These are phyloP conservation scores for Paracyclopina nana DNA, from an alignment of 1,140 invertebrate genomes.

Conservation along the genomic window DNA sequence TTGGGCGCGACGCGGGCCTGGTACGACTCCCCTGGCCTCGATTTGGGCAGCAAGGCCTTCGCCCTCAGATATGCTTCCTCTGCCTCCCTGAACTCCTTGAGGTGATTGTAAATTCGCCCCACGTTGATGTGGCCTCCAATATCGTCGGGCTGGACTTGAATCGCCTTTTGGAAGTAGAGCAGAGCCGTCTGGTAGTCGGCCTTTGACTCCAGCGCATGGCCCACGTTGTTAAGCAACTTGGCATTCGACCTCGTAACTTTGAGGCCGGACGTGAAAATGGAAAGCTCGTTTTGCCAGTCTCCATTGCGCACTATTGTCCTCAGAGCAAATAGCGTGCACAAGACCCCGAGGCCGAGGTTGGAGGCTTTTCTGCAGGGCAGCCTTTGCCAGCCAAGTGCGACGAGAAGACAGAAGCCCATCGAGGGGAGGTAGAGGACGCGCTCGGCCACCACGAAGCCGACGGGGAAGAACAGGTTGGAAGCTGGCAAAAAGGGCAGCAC, in stretches of 20 bases:
- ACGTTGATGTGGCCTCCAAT: constrained; percentile 93
- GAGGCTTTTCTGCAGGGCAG: constrained; percentile 18
- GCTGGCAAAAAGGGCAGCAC: constrained; percentile 83
- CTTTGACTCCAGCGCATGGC: constrained; percentile 74
- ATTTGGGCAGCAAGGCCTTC: constrained; percentile 67
- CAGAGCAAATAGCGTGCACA: constrained; percentile 49
- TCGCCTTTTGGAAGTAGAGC: constrained; percentile 74
- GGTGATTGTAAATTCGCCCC: constrained; percentile 74
- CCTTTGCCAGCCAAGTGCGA: constrained; percentile 46
- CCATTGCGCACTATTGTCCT: constrained; percentile 69
- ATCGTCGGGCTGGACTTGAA: constrained; percentile 74
- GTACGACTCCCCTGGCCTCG: constrained; percentile 76
- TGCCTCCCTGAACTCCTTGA: constrained; percentile 73
- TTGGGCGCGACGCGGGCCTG: constrained; percentile 86
- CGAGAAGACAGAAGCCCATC: constrained; percentile 85
- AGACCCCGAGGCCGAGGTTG: constrained; percentile 33
- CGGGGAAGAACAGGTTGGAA: constrained; percentile 88
- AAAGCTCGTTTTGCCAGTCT: constrained; percentile 82
- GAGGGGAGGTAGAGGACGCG: constrained; percentile 87
- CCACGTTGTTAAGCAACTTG: constrained; percentile 91
- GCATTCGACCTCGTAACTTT: constrained; percentile 78
- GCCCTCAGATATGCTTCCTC: constrained; percentile 77
- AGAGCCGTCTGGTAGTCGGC: constrained; percentile 63
- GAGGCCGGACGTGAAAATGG: constrained; percentile 74
- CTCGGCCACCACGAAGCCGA: constrained; percentile 92